Percentiles rank a stretch among this genome's conserved stretches.
These are phyloP conservation scores for Sitobion miscanthi DNA, from an alignment of 1,140 invertebrate species.

Conservation along the genomic window DNA sequence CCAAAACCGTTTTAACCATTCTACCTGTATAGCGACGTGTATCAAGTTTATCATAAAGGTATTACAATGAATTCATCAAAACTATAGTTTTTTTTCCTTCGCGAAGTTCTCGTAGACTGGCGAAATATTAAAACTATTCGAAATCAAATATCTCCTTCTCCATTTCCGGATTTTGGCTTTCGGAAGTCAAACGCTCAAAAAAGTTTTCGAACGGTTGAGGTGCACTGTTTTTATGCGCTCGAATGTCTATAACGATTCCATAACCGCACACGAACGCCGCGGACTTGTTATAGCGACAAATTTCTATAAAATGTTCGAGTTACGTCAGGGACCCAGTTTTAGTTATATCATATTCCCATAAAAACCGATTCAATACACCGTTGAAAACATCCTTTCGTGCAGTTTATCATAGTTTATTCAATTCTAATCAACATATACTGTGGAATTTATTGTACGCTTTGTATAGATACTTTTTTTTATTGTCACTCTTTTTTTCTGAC, in stretches of 20 bases:
- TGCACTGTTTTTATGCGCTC: not conserved
- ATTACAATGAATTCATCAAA: not conserved
- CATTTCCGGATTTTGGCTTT: not conserved
- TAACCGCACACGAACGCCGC: no score
- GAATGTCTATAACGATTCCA: not conserved
- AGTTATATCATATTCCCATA: constrained; percentile 24
- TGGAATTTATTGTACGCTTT: not conserved
- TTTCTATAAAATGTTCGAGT: not conserved
- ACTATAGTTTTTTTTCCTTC: not conserved
- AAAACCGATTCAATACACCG: constrained; percentile 24
- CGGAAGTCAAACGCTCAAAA: no score
- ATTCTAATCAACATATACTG: not conserved
- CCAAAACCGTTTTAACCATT: not conserved
- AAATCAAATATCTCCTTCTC: not conserved
- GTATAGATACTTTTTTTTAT: not conserved
- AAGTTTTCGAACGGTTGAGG: not conserved
- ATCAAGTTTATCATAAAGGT: not conserved
- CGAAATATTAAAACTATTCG: not conserved
- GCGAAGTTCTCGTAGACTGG: not conserved
- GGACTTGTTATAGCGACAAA: not conserved
- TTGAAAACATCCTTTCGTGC: not conserved
- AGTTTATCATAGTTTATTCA: not conserved
- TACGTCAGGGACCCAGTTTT: not conserved
- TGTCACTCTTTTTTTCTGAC: not conserved
- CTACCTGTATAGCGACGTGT: not conserved